Conservation (phyloP, 2,797 vertebrate genomes). For the Uromys caudimaculatus region DNA sequence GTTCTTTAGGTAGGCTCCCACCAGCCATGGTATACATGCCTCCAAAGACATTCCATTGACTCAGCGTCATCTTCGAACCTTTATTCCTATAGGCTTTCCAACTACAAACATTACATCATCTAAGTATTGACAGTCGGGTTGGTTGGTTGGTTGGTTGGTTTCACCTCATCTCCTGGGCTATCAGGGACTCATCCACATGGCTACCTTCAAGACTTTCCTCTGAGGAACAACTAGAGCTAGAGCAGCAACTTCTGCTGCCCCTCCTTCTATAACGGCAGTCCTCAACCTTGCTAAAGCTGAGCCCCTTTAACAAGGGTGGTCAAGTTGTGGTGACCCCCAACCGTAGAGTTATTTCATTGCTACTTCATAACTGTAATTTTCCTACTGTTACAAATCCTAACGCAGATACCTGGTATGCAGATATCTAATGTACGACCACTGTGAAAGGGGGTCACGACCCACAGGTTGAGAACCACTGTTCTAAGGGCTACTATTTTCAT, state of each 20-base stretch:
- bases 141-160: background rate
- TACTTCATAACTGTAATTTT: background rate
- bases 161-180: background rate
- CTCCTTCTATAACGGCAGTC: background rate
- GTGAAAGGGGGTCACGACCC: background rate
- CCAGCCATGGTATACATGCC: background rate
- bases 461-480: background rate
- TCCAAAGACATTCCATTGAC: background rate
- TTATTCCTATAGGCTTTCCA: background rate
- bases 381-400: background rate
- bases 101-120: constrained; percentile 1
- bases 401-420: background rate
- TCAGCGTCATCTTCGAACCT: constrained; percentile 19
- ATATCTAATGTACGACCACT: too few relatives aligned
- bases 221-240: background rate
- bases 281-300: background rate
- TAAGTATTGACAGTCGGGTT: background rate
- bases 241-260: background rate
- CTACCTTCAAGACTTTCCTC: constrained; percentile 16
- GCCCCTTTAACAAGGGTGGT: background rate
- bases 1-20: background rate
- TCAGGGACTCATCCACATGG: background rate
- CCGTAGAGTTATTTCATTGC: background rate
- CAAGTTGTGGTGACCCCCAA: too few relatives aligned
- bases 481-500: background rate